These are phyloP conservation scores for Pteropus alecto DNA, from an alignment of 2,113 vertebrate genomes.

Conservation along the genomic window DNA sequence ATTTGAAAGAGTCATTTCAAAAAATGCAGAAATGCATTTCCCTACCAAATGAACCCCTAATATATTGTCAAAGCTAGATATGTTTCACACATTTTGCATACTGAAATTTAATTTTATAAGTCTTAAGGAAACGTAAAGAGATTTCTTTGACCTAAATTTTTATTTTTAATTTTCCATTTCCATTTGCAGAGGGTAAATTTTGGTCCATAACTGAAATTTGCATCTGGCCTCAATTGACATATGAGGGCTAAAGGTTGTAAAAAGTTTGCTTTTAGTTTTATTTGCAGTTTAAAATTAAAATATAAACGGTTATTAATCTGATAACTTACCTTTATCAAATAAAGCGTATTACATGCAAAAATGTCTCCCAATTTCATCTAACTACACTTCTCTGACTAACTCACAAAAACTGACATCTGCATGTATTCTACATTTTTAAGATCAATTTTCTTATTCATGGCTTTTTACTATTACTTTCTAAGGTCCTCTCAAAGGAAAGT, in stretches of 20 bases:
- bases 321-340: slow-evolving; percentile 25
- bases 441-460: not conserved
- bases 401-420: not conserved
- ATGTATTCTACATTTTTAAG: not conserved
- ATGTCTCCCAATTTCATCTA: not conserved
- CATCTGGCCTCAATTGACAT: not conserved
- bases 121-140: not conserved
- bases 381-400: not conserved
- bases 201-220: not conserved
- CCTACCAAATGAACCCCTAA: not conserved
- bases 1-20: not conserved
- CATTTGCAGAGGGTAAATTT: not conserved
- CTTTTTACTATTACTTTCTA: not conserved
- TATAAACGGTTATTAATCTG: not conserved
- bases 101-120: not conserved
- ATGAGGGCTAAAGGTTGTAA: not conserved
- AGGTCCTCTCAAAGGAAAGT: not conserved
- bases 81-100: not conserved
- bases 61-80: not conserved
- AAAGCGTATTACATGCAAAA: not conserved
- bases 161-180: not conserved
- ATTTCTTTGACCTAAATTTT: not conserved
- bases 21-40: not conserved
- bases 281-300: not conserved
- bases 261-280: not conserved